A percentile compares a stretch with the other conserved stretches of the same genome.
Evolutionary conservation across 2,797 vertebrate genomes (phyloP).

Genomic region (Lerista edwardsae): DNA sequence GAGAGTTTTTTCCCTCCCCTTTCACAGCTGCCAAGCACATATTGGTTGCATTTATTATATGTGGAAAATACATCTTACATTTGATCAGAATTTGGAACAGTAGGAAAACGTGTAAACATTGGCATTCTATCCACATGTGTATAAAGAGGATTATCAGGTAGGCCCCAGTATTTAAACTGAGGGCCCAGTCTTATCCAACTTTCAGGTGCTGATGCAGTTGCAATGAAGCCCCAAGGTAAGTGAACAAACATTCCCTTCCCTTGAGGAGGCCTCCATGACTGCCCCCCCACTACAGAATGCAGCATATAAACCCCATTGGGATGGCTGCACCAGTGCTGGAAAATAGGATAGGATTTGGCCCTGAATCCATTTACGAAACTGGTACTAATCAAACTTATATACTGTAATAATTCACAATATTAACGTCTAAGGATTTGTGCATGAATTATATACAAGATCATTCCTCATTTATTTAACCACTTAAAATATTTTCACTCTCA

Average conservation of each 20-base stretch:
- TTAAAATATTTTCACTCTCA: neutral
- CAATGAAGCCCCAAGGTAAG: no score
- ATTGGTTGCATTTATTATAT: slow-evolving; percentile 47
- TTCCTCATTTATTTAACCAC: neutral
- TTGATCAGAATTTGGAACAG: slow-evolving; percentile 29
- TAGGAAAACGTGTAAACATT: slow-evolving; percentile 40
- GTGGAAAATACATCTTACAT: slow-evolving; percentile 47
- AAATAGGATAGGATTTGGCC: no score
- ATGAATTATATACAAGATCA: neutral
- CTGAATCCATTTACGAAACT: neutral
- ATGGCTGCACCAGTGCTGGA: no score
- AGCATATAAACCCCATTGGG: no score
- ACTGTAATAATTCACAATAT: neutral
- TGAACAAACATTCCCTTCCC: no score
- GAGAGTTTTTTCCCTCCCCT: neutral
- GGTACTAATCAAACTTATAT: neutral
- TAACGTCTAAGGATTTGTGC: neutral
- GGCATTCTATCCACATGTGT: neutral
- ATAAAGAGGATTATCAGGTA: neutral
- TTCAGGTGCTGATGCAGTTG: no score
- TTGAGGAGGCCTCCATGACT: no score
- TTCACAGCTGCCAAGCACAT: slow-evolving; percentile 63
- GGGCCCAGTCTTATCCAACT: no score
- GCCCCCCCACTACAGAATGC: no score
- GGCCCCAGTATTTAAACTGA: neutral